phyloP scores from a whole-genome alignment of 2,888 invertebrate species.

The Dryobota labecula region DNA sequence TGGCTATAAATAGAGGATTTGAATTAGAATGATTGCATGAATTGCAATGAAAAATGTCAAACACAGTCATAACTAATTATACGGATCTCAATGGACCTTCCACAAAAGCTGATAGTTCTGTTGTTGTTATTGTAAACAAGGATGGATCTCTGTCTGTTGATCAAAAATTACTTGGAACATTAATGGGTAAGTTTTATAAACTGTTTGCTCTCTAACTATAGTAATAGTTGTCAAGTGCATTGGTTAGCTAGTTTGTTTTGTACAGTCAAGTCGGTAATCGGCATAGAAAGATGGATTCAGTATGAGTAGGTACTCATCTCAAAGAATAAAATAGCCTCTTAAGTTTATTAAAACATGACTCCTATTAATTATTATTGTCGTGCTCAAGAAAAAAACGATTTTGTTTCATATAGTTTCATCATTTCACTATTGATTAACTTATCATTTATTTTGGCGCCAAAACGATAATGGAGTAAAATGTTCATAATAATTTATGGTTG shows the following conservation, averaged over 20 bases:
- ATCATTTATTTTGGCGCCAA: constrained; percentile 67
- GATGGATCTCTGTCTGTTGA: constrained; percentile 96
- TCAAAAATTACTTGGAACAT: constrained; percentile 94
- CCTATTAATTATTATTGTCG: not conserved
- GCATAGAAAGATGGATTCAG: not conserved
- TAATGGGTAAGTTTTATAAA: constrained; percentile 92
- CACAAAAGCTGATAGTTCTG: constrained; percentile 92
- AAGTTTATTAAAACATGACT: not conserved
- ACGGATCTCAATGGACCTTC: constrained; percentile 89
- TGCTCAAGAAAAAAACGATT: not conserved
- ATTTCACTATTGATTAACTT: not conserved
- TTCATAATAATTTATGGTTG: constrained; percentile 1
- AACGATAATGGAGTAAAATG: constrained; percentile 10
- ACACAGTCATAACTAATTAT: constrained; percentile 89
- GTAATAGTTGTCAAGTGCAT: not conserved
- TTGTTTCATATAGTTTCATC: not conserved
- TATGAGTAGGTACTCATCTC: not conserved
- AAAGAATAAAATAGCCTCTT: not conserved
- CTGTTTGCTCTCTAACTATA: not conserved
- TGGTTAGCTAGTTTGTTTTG: not conserved
- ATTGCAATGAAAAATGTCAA: constrained; percentile 87
- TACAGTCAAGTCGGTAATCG: not conserved
- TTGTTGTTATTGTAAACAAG: constrained; percentile 96
- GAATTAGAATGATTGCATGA: constrained; percentile 78
- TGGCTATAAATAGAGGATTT: constrained; percentile 87